Conservation (phyloP, 1,140 invertebrate species). For the Steinernema feltiae region DNA sequence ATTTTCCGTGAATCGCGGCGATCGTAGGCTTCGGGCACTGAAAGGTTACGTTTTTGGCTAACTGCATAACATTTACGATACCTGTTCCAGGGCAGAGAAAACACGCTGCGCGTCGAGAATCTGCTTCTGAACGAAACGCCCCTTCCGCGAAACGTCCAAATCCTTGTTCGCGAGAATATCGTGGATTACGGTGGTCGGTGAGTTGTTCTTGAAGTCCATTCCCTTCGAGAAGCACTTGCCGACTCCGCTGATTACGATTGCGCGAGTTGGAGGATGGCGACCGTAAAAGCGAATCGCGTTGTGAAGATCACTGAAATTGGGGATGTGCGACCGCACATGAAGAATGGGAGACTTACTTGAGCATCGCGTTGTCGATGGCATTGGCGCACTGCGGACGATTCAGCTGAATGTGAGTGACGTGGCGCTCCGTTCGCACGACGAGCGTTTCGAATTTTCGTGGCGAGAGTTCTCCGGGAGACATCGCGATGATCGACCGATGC, state of each 20-base stretch:
- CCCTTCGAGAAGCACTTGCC: background rate
- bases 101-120: background rate
- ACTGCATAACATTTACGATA: background rate
- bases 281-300: background rate
- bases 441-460: background rate
- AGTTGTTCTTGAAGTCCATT: background rate
- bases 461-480: too few relatives aligned
- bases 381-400: background rate
- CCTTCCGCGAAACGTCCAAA: background rate
- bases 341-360: background rate
- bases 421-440: background rate
- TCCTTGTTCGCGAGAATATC: background rate
- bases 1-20: slow-evolving; percentile 76
- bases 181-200: background rate
- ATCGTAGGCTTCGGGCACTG: slow-evolving; percentile 85
- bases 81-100: background rate
- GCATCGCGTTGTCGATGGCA: background rate
- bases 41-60: background rate
- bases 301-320: background rate
- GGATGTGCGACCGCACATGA: background rate
- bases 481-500: too few relatives aligned
- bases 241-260: background rate
- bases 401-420: background rate
- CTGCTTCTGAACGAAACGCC: background rate
- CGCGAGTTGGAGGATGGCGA: background rate